These are phyloP conservation scores for Drosophila cyrtoloma DNA, from an alignment of 2,888 invertebrate species.

Conservation along the genomic window DNA sequence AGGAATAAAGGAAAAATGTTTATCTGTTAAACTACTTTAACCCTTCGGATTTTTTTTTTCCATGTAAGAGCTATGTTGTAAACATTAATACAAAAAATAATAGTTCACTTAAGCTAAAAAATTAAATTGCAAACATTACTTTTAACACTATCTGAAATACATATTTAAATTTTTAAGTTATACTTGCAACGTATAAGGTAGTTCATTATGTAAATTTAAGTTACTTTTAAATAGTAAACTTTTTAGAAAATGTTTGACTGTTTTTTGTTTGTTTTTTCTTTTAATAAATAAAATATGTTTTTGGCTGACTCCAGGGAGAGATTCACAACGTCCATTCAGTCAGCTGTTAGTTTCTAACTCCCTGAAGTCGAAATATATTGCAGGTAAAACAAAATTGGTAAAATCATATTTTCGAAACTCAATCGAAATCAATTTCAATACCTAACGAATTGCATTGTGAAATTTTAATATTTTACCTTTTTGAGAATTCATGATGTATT, in stretches of 20 bases:
- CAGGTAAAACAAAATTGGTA: too few relatives aligned
- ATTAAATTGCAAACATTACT: background rate
- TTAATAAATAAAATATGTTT: background rate
- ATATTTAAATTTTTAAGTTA: background rate
- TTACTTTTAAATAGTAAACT: background rate
- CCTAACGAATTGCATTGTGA: too few relatives aligned
- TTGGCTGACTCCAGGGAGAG: background rate
- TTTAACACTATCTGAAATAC: background rate
- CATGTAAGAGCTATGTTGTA: background rate
- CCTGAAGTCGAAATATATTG: background rate
- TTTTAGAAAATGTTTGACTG: fast-evolving
- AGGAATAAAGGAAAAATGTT: background rate
- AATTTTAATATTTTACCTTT: too few relatives aligned
- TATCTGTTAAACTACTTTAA: background rate
- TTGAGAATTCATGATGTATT: too few relatives aligned
- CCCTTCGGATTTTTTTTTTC: background rate
- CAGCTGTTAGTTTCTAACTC: background rate
- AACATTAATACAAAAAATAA: background rate
- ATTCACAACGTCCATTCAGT: background rate
- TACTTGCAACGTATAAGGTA: background rate
- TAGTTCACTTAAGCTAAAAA: background rate
- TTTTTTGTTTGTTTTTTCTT: background rate
- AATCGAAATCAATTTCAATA: too few relatives aligned
- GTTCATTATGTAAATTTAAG: background rate
- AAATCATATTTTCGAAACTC: background rate